Evolutionary conservation across 2,888 invertebrate genomes (phyloP).

Genomic region (Leptura quadrifasciata): DNA sequence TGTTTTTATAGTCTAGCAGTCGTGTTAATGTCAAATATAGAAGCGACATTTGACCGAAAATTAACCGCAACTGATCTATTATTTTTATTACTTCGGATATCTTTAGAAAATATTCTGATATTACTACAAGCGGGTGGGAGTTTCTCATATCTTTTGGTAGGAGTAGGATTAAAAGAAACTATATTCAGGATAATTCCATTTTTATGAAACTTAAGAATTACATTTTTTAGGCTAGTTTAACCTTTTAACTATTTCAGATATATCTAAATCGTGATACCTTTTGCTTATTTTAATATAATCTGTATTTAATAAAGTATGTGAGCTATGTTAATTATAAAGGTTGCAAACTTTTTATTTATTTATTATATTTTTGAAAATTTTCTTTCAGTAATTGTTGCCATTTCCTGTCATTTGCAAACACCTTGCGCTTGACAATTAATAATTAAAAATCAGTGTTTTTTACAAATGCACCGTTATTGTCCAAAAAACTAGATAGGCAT

Average conservation of each 20-base stretch:
- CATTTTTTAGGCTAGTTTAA: neutral
- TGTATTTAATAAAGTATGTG: no score
- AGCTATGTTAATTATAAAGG: no score
- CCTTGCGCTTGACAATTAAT: no score
- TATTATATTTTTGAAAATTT: no score
- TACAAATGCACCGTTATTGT: no score
- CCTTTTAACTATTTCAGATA: neutral
- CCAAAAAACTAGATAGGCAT: no score
- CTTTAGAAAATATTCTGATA: neutral
- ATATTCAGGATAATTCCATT: neutral
- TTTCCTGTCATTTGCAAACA: no score
- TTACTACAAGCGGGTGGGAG: neutral
- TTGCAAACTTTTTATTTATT: no score
- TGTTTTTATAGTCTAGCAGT: conserved; percentile 13
- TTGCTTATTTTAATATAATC: neutral
- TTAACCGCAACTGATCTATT: neutral
- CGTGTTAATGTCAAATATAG: neutral
- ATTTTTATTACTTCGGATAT: neutral
- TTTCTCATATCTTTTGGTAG: neutral
- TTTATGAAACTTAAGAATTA: neutral
- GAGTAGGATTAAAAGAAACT: neutral
- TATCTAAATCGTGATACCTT: neutral
- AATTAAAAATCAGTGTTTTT: no score
- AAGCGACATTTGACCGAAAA: neutral
- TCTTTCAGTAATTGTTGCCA: no score